phyloP scores from a whole-genome alignment of 2,797 vertebrate genomes.

The Chaetodon trifasciatus region DNA sequence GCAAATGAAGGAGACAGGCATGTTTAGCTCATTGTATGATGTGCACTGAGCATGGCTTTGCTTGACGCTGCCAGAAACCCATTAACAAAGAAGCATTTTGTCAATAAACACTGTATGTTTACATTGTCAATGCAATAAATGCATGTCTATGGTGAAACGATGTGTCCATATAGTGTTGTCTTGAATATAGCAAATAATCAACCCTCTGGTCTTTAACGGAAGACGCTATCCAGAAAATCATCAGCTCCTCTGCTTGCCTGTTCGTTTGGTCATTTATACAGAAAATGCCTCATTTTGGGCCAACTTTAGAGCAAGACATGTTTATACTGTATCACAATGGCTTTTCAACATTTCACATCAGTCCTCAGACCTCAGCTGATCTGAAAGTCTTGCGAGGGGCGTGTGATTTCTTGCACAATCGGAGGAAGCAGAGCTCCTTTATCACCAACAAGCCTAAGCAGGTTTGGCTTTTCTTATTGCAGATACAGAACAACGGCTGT shows the following conservation, averaged over 20 bases:
- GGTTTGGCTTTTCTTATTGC: conserved; percentile 55
- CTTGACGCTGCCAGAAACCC: conserved; percentile 30
- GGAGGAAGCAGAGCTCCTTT: conserved; percentile 73
- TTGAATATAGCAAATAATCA: neutral
- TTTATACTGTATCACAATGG: conserved; percentile 23
- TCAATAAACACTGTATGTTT: conserved; percentile 17
- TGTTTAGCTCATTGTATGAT: conserved; percentile 3
- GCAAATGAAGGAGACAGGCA: conserved; percentile 1
- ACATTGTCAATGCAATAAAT: neutral
- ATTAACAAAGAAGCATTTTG: conserved; percentile 20
- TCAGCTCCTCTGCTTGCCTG: neutral
- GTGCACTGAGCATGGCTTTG: neutral
- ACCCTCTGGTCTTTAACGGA: neutral
- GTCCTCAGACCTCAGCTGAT: conserved; percentile 44
- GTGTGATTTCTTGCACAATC: conserved; percentile 81
- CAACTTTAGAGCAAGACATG: neutral
- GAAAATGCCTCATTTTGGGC: neutral
- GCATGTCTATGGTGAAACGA: neutral
- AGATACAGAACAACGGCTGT: conserved; percentile 41
- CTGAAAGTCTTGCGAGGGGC: conserved; percentile 47
- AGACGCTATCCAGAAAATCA: neutral
- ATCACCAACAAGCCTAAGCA: conserved; percentile 74
- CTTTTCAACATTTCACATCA: conserved; percentile 43
- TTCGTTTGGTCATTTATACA: conserved; percentile 6
- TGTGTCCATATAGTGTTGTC: neutral